Evolutionary conservation across 2,888 invertebrate genomes (phyloP), one percentile per base, ranked within the genome.

Genomic region (Rhopalosiphum nymphaeae): DNA sequence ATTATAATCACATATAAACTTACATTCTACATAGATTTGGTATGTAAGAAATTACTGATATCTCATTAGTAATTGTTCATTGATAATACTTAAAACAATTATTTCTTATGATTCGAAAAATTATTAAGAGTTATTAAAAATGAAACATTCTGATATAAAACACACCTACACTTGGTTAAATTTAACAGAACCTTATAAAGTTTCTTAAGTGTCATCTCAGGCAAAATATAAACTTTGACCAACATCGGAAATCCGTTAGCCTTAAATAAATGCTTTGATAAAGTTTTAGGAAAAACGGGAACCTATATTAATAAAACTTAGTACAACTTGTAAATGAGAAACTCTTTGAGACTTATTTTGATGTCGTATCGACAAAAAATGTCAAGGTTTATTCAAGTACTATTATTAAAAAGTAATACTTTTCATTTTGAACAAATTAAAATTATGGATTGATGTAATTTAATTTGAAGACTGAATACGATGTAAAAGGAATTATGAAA

Each of bases 261-360:
- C 25, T 67, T 46, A 90, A 46, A 90, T 67, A 90, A 67, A 67
- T 90, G n/a, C 78, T 91, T 91, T 56, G 56, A 84, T 44, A 85
- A 91, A 91, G 53, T 91, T 91, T 91, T 36, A 16, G 42, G 36
- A 56, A 84, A 84, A 91, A 84, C 53, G 29, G 42, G 3, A 42
- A 91, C n/a, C 25, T 84, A 91, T 53, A 91, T 84, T 84, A 78
- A 91, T 11, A 16, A 91, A 91, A 78, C 91, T 91, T 85, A 16
- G 29, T 11, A 16, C 7, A 56, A 85, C 91, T 91, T 85, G 56
- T 85, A 91, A 56, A 85, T 44, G 10, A 91, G 56, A 91, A 85
- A 91, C 56, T 91, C 53, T 44, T n/a, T 11, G 10, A 42, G 78
- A 85, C 56, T 91, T 85, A 44, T 56, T 84, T 57, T 85, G 78